Base-by-base conservation (phyloP, 2,113 vertebrate genomes). In the Chaetorhynchus papuensis region DNA sequence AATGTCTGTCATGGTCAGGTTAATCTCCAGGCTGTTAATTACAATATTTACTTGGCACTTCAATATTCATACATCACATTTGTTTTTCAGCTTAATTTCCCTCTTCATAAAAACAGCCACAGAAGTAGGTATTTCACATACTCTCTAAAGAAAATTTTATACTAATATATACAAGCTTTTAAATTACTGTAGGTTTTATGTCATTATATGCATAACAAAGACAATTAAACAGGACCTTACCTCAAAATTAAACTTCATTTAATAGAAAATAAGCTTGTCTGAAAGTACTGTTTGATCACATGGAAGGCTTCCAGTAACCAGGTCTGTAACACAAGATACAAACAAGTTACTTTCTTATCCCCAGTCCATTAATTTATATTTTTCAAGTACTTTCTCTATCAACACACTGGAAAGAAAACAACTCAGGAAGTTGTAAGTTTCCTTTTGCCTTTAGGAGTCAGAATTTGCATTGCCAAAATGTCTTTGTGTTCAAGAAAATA, bases 231-330 rank as follows among this genome's bases (percentile, higher is more conserved):
- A 78, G 53, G 53, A 79, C 22, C 96, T 98, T 95, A 97, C 97
- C 97, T 94, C 61, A 87, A 96, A 94, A 83, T 92, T 59, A 92
- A 89, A 79, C 89, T 96, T 97, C 83, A 95, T 83, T 86, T 93
- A 87, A 78, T 22, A 74, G 24, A 77, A 86, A 88, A 90, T 56
- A 50, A 8, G 45, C 35, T 84, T 76, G 52, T 72, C 87, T 82
- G 64, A 91, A 91, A 84, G 84, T 61, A 89, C 26, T 76, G n/a
- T 82, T 69, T n/a, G 56, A 96, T 83, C 87, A 91, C 80, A 57
- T 65, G 83, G 92, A 94, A 94, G 69, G 52, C 35, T 91, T 94
- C 88, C 90, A 95, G 80, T 45, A 96, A 77, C n/a, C 75, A 85
- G 41, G 42, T 70, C 96, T 97, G 94, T 42, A 97, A 96, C 22